phyloP scores from a whole-genome alignment of 2,113 vertebrate genomes.

The Phainopepla nitens region DNA sequence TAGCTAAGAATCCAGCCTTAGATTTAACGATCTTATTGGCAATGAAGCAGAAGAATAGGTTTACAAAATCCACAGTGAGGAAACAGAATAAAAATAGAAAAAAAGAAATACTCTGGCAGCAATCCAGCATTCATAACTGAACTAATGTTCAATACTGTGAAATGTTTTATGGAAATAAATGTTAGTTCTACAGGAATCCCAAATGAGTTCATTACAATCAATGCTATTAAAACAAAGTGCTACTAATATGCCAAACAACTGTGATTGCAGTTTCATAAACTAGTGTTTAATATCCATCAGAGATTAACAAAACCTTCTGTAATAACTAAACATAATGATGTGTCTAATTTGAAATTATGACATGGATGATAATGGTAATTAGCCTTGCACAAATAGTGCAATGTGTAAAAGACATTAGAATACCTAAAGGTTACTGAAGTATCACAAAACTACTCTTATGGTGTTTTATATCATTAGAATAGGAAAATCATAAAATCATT shows the following conservation, averaged over 20 bases:
- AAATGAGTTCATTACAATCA: conserved; percentile 56
- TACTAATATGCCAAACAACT: conserved; percentile 50
- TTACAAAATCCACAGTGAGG: neutral
- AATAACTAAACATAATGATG: conserved; percentile 27
- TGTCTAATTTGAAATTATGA: conserved; percentile 39
- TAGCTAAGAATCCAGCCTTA: neutral
- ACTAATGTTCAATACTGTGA: conserved; percentile 53
- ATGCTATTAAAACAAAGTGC: conserved; percentile 49
- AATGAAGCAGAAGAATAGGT: conserved; percentile 2
- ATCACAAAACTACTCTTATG: neutral
- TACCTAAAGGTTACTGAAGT: neutral
- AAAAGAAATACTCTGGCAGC: neutral
- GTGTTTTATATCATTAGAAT: neutral
- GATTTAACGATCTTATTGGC: neutral
- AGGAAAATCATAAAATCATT: neutral
- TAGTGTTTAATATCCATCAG: conserved; percentile 28
- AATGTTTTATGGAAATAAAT: conserved; percentile 60
- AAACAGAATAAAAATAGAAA: neutral
- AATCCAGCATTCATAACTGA: conserved; percentile 32
- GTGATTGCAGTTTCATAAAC: conserved; percentile 23
- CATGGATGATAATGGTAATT: conserved; percentile 11
- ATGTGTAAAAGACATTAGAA: neutral
- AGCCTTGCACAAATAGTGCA: neutral
- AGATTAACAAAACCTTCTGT: neutral
- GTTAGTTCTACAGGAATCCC: conserved; percentile 57